Evolutionary conservation across 2,888 invertebrate genomes (phyloP), one percentile per base, ranked within the genome.

Genomic region (Lottia gigantea): DNA sequence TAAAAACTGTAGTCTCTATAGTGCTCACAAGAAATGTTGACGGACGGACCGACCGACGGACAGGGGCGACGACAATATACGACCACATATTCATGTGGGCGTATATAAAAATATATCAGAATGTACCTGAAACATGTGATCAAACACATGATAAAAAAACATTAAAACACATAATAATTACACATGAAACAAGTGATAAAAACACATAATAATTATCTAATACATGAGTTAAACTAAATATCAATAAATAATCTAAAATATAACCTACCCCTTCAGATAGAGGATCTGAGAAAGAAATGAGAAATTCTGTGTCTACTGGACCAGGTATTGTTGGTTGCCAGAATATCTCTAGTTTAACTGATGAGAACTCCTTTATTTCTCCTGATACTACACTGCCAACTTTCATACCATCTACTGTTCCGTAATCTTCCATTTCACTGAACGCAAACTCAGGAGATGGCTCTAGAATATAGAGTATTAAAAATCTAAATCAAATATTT

Each of bases 261-360:
- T 16, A 23, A 78, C 85, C 82, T 73, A 88, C 87, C 69, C 85
- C 81, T 61, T 85, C 83, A 46, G 86, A 86, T 25, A 83, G 73
- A 6, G 85, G 81, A 72, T 88, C 88, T 47, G 81, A 72, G 73
- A 88, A 88, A 11, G 80, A 76, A 64, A 88, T 72, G 4, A 82
- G 76, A 72, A 88, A 88, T 68, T 88, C 86, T 31, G 85, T 76
- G 68, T 85, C 81, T 6, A 86, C 84, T 74, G 78, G 80, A 46
- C 87, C 88, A 8, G 88, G 85, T 23, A 87, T 79, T 0, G 85
- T 83, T 0, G 88, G 87, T 61, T 85, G 84, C 86, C 88, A 88
- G 23, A 85, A 78, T 62, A 88, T 83, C 72, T 88, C 87, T 14
- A 88, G 81, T 70, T 83, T 82, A 16, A 86, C 75, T 1, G 85